phyloP scores from a whole-genome alignment of 1,140 invertebrate species.

The Nylanderia fulva region DNA sequence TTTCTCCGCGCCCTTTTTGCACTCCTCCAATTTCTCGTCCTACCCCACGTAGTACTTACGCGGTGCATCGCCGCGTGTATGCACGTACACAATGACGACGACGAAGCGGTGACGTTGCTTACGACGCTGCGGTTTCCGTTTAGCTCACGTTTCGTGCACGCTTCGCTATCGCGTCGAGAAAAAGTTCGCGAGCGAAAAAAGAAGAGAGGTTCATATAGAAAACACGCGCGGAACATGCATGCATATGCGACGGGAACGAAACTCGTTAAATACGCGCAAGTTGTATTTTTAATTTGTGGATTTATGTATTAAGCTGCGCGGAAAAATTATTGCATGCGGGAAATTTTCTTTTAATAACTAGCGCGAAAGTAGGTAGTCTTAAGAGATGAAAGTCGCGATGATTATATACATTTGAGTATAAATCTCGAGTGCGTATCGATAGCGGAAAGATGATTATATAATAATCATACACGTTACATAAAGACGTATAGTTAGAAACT shows the following conservation, averaged over 20 bases:
- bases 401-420: neutral
- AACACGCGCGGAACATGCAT: slow-evolving; percentile 76
- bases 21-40: slow-evolving; percentile 55
- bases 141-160: slow-evolving; percentile 15
- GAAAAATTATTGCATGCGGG: neutral
- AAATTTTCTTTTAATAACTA: neutral
- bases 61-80: slow-evolving; percentile 66
- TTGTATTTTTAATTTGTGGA: slow-evolving; percentile 53
- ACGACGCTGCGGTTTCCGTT: slow-evolving; percentile 58
- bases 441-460: neutral
- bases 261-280: slow-evolving; percentile 81
- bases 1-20: slow-evolving; percentile 49
- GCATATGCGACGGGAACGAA: slow-evolving; percentile 71
- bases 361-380: slow-evolving; percentile 16
- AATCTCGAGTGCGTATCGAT: slow-evolving; percentile 5
- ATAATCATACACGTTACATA: slow-evolving; percentile 21
- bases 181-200: slow-evolving; percentile 18
- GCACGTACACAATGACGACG: slow-evolving; percentile 40
- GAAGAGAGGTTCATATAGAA: slow-evolving; percentile 59
- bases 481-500: neutral
- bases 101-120: slow-evolving; percentile 11
- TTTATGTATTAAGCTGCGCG: slow-evolving; percentile 28
- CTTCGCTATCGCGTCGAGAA: slow-evolving; percentile 40
- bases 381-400: neutral
- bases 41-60: slow-evolving; percentile 78